These are phyloP conservation scores for Crypturellus undulatus DNA, from an alignment of 2,113 vertebrate genomes.

Conservation along the genomic window DNA sequence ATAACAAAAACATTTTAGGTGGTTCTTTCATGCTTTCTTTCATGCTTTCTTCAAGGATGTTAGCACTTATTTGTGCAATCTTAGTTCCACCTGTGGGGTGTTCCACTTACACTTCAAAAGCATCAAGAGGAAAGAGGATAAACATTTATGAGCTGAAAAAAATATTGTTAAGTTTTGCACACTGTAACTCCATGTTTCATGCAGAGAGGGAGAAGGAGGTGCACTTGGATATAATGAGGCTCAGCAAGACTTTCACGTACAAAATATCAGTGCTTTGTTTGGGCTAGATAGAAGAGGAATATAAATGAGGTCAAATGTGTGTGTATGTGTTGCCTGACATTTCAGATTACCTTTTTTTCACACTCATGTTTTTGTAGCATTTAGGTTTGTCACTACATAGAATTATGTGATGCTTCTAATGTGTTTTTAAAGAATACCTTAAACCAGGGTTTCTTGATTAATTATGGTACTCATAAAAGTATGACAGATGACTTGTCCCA, in stretches of 20 bases:
- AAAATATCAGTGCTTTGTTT: slow-evolving; percentile 35
- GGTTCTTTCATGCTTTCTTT: neutral
- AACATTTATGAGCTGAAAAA: neutral
- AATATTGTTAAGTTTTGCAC: neutral
- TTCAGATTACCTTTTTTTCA: neutral
- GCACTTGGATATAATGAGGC: neutral
- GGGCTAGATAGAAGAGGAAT: neutral
- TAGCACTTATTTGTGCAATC: neutral
- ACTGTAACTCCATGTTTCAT: neutral
- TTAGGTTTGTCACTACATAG: neutral
- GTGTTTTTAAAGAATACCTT: neutral
- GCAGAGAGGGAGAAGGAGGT: neutral
- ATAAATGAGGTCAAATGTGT: slow-evolving; percentile 20
- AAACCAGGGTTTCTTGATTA: neutral
- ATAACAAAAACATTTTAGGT: neutral
- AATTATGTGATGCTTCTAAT: neutral
- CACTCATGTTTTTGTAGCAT: neutral
- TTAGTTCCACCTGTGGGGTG: neutral
- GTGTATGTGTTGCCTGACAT: neutral
- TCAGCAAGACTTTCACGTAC: neutral
- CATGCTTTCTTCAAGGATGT: neutral
- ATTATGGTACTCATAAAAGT: neutral
- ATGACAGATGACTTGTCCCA: neutral
- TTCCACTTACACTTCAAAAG: neutral
- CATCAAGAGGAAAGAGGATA: neutral